phyloP scores from a whole-genome alignment of 1,140 invertebrate genomes.

The Brachystomella parvula region DNA sequence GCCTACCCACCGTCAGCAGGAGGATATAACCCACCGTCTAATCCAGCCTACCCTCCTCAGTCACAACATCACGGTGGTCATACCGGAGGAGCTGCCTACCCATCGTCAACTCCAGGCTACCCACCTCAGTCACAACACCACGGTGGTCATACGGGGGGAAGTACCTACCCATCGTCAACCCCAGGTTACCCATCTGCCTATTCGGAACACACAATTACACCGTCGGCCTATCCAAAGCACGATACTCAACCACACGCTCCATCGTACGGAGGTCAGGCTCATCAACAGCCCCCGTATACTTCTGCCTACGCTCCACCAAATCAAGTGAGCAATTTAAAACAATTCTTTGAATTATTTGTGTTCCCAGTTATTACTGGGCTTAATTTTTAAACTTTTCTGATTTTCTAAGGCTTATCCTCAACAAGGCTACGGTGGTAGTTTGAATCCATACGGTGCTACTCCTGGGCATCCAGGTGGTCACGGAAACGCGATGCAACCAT shows the following conservation, averaged over 20 bases:
- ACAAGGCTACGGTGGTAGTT: too few species aligned
- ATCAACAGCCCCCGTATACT: too few species aligned
- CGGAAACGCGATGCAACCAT: background rate
- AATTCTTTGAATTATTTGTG: too few species aligned
- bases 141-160: too few species aligned
- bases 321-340: too few species aligned
- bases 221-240: background rate
- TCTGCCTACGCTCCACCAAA: too few species aligned
- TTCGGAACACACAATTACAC: background rate
- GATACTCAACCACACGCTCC: background rate
- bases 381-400: too few species aligned
- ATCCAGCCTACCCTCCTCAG: background rate
- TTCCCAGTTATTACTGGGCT: too few species aligned
- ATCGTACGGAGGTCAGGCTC: too few species aligned
- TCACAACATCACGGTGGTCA: background rate
- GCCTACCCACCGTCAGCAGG: background rate
- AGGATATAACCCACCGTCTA: background rate
- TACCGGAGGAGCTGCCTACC: background rate
- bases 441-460: background rate
- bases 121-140: too few species aligned
- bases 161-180: background rate
- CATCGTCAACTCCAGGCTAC: background rate
- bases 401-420: too few species aligned
- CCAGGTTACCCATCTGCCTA: background rate
- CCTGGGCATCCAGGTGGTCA: background rate